A percentile compares a stretch with the other conserved stretches of the same genome.
phyloP scores from a whole-genome alignment of 1,140 invertebrate species.

The Cheumatopsyche charites region DNA sequence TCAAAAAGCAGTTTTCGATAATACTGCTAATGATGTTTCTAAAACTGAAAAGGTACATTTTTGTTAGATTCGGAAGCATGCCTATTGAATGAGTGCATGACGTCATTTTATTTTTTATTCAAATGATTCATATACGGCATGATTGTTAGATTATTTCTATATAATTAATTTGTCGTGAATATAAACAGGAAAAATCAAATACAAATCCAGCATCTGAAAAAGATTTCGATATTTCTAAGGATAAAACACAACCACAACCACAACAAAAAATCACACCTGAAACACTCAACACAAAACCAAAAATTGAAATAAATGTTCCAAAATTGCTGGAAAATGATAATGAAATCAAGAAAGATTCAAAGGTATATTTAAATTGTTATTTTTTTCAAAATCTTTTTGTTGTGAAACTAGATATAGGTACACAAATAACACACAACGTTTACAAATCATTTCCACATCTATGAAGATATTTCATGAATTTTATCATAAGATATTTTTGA shows the following conservation, averaged over 20 bases:
- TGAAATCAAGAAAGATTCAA: not conserved
- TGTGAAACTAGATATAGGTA: no score
- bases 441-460: no score
- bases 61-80: not conserved
- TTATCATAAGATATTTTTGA: no score
- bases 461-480: no score
- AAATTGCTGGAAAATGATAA: slow-evolving; percentile 13
- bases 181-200: not conserved
- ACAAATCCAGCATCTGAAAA: not conserved
- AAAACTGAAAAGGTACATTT: slow-evolving; percentile 11
- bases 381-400: not conserved
- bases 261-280: not conserved
- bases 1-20: not conserved
- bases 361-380: not conserved
- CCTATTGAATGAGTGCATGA: not conserved
- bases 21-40: not conserved
- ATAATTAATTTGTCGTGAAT: not conserved
- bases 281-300: not conserved
- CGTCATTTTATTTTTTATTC: not conserved
- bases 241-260: not conserved
- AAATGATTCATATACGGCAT: not conserved
- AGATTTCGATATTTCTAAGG: not conserved
- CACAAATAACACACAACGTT: no score
- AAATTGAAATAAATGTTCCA: not conserved
- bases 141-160: not conserved